phyloP scores from a whole-genome alignment of 2,113 vertebrate genomes.

The Dunckerocampus dactyliophorus region DNA sequence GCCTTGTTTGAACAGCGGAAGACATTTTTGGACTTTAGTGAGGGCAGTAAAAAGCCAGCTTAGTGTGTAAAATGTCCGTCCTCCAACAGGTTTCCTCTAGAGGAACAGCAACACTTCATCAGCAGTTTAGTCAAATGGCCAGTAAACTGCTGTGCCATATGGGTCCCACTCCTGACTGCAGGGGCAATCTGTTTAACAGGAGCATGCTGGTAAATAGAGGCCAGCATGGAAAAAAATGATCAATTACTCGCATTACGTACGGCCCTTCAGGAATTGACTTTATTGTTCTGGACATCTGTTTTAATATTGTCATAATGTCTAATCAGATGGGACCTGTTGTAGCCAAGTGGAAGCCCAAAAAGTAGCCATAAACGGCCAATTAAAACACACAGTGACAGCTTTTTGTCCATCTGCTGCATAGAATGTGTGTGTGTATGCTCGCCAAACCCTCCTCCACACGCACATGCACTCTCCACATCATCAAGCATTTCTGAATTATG shows the following conservation, averaged over 20 bases:
- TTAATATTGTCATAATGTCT: conserved; percentile 99
- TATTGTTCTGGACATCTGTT: conserved; percentile 99
- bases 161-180: conserved; percentile 88
- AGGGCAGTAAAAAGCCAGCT: conserved; percentile 49
- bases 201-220: conserved; percentile 89
- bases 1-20: conserved; percentile 63
- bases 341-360: conserved; percentile 92
- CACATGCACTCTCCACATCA: conserved; percentile 15
- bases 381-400: conserved; percentile 94
- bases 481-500: conserved; percentile 36
- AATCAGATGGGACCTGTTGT: conserved; percentile 92
- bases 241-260: conserved; percentile 97
- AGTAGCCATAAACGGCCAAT: conserved; percentile 93
- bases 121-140: conserved; percentile 76
- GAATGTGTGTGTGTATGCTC: conserved; percentile 17
- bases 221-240: conserved; percentile 88
- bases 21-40: conserved; percentile 55
- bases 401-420: conserved; percentile 93
- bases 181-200: conserved; percentile 92
- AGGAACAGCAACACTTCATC: conserved; percentile 76
- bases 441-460: too few species aligned
- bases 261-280: conserved; percentile 98
- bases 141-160: conserved; percentile 89
- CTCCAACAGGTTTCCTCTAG: conserved; percentile 86
- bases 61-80: conserved; percentile 42